Conservation (phyloP, 2,113 vertebrate genomes). For the Microtus ochrogaster region DNA sequence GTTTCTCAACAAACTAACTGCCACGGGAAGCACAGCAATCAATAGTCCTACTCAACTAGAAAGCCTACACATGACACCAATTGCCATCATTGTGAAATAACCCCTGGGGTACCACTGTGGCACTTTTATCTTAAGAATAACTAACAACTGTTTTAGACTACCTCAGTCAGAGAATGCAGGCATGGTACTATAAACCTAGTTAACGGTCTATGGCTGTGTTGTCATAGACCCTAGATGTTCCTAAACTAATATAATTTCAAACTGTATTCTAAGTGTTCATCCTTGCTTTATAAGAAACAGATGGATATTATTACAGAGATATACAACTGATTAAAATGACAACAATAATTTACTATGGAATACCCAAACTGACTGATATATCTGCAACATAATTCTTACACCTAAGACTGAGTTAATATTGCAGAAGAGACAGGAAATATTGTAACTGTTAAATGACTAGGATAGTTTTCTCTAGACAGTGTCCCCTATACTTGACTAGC, state of each 20-base stretch:
- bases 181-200: background rate
- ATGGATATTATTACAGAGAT: background rate
- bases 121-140: background rate
- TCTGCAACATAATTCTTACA: background rate
- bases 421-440: background rate
- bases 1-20: background rate
- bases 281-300: background rate
- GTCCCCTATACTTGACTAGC: background rate
- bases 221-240: background rate
- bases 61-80: background rate
- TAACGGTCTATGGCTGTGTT: background rate
- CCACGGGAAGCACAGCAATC: no score
- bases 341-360: background rate
- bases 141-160: background rate
- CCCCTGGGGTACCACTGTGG: background rate
- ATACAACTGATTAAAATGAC: background rate
- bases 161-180: background rate
- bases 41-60: background rate
- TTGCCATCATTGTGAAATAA: background rate
- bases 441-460: background rate
- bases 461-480: background rate
- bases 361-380: background rate
- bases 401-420: background rate
- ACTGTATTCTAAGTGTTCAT: background rate
- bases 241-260: background rate